Conservation (phyloP, 2,797 vertebrate species). For the Hylomyscus alleni region DNA sequence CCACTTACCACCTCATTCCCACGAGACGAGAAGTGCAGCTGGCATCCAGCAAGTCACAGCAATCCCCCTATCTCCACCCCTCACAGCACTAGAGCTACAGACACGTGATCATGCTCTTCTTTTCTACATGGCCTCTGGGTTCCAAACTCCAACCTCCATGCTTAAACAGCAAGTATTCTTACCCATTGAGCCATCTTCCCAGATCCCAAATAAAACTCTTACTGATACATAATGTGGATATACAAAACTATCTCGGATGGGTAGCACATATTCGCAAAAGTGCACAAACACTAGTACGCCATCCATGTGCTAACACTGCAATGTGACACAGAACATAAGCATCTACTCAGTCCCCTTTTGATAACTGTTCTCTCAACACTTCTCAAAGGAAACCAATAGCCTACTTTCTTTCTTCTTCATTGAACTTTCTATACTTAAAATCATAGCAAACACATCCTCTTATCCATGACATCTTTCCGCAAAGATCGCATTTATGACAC, state of each 20-base stretch:
- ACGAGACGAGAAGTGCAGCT: neutral
- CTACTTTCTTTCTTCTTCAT: neutral
- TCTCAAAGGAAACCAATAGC: neutral
- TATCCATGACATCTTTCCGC: neutral
- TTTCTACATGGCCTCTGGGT: neutral
- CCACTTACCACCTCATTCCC: neutral
- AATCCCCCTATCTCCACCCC: neutral
- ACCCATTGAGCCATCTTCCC: neutral
- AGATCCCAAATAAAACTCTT: neutral
- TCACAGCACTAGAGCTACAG: neutral
- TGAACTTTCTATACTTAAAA: neutral
- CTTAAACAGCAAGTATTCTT: neutral
- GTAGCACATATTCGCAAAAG: neutral
- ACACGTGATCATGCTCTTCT: too few species aligned
- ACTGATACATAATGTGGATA: neutral
- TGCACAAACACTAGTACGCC: neutral
- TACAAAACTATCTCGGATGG: neutral
- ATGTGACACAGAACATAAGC: neutral
- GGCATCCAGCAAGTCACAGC: neutral
- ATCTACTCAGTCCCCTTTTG: neutral
- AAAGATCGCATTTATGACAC: neutral
- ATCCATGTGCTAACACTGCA: neutral
- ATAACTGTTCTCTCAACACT: neutral
- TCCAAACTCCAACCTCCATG: neutral
- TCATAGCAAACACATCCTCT: neutral